Evolutionary conservation across 2,797 vertebrate species (phyloP).

Genomic region (Rhincodon typus): DNA sequence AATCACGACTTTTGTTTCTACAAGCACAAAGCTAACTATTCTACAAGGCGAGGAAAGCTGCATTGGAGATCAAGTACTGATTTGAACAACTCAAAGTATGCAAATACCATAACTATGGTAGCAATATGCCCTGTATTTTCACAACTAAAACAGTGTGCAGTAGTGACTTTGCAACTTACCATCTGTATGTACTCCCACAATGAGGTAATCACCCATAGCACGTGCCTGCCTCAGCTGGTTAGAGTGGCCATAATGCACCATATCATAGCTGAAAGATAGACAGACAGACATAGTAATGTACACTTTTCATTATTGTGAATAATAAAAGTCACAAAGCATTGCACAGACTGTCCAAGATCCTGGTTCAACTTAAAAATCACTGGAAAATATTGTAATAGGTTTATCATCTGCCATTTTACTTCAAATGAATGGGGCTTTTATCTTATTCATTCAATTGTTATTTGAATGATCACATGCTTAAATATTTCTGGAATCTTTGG

Average conservation of each 20-base stretch:
- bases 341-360: too few relatives aligned
- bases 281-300: background rate
- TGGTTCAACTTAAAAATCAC: background rate
- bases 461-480: background rate
- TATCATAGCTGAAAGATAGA: conserved; percentile 75
- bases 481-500: conserved; percentile 4
- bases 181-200: conserved; percentile 91
- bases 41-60: background rate
- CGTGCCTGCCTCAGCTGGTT: conserved; percentile 92
- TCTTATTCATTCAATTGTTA: background rate
- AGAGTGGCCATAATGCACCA: conserved; percentile 93
- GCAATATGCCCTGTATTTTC: background rate
- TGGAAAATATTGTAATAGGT: background rate
- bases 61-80: background rate
- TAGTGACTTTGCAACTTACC: conserved; percentile 54
- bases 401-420: background rate
- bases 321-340: background rate
- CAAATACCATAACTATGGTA: background rate
- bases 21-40: background rate
- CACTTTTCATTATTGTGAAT: background rate
- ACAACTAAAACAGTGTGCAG: background rate
- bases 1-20: background rate
- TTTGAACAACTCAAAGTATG: background rate
- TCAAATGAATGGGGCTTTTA: background rate
- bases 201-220: conserved; percentile 87